phyloP scores from a whole-genome alignment of 2,113 vertebrate genomes.

The Centropus bengalensis region DNA sequence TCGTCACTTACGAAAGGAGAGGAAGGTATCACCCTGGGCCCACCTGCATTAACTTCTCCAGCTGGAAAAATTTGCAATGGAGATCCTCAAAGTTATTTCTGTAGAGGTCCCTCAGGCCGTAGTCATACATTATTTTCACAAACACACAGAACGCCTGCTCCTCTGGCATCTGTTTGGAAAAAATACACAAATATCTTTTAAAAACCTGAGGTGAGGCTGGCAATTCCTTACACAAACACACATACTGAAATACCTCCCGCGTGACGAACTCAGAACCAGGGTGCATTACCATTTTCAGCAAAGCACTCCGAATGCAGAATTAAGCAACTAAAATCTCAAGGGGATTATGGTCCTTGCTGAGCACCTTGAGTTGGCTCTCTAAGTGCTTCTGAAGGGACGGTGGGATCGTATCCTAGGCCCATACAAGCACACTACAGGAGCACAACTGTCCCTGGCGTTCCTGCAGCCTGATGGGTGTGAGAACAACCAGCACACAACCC shows the following conservation, averaged over 20 bases:
- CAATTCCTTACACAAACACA: not conserved
- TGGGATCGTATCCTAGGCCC: not conserved
- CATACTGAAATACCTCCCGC: not conserved
- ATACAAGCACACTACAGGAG: not conserved
- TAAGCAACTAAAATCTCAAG: not conserved
- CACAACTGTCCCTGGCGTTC: not conserved
- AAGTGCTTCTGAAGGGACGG: not conserved
- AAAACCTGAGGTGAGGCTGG: not conserved
- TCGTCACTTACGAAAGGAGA: not conserved
- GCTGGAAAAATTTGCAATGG: conserved; percentile 97
- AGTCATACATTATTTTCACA: conserved; percentile 97
- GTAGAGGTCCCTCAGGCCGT: conserved; percentile 92
- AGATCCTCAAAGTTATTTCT: conserved; percentile 99
- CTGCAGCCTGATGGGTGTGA: not conserved
- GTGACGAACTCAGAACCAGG: not conserved
- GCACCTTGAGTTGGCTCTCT: not conserved
- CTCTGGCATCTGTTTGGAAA: conserved; percentile 91
- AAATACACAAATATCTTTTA: not conserved
- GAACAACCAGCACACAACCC: not conserved
- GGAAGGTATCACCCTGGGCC: not conserved
- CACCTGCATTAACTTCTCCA: conserved; percentile 96
- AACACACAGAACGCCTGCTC: conserved; percentile 97
- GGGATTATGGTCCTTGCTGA: not conserved
- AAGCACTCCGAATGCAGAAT: not conserved
- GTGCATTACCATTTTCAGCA: not conserved